Conservation (phyloP, 1,140 invertebrate genomes). For the Dufourea novaeangliae region DNA sequence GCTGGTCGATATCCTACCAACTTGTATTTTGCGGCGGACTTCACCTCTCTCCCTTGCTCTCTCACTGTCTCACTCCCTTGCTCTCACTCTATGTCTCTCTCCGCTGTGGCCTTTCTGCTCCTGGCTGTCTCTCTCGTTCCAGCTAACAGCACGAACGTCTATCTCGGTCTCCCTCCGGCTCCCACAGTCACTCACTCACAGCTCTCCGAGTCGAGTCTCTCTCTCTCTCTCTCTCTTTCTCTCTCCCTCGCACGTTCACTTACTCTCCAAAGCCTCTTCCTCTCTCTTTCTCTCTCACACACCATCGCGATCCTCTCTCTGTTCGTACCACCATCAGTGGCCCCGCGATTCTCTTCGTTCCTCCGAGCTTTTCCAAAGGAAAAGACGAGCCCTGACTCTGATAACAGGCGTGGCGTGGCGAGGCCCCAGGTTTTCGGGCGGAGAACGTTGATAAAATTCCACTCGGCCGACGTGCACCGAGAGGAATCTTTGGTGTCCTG, state of each 20-base stretch:
- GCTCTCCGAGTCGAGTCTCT: constrained; percentile 15
- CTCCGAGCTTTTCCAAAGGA: constrained; percentile 47
- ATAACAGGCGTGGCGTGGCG: constrained; percentile 50
- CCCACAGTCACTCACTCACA: constrained; percentile 45
- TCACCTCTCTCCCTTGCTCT: constrained; percentile 52
- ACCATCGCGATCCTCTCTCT: constrained; percentile 41
- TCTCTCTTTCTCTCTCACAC: too few relatives aligned
- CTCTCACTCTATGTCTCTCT: constrained; percentile 2
- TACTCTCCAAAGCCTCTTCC: constrained; percentile 44
- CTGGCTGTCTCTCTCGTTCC: constrained; percentile 10
- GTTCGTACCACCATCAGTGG: constrained; percentile 45
- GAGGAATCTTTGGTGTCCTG: background rate
- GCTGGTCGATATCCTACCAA: constrained; percentile 80
- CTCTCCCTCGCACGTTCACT: constrained; percentile 52
- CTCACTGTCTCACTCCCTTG: constrained; percentile 15
- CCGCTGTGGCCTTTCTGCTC: background rate
- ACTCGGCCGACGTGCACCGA: background rate
- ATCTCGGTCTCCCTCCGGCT: constrained; percentile 15
- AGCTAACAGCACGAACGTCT: constrained; percentile 3
- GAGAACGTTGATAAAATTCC: constrained; percentile 40
- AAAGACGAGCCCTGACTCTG: constrained; percentile 57
- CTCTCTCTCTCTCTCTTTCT: constrained; percentile 54
- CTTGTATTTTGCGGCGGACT: constrained; percentile 77
- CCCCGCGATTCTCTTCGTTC: constrained; percentile 56
- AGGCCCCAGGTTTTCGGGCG: constrained; percentile 20